Conservation (phyloP, 1,140 invertebrate genomes). For the Neotoxoptera formosana region DNA sequence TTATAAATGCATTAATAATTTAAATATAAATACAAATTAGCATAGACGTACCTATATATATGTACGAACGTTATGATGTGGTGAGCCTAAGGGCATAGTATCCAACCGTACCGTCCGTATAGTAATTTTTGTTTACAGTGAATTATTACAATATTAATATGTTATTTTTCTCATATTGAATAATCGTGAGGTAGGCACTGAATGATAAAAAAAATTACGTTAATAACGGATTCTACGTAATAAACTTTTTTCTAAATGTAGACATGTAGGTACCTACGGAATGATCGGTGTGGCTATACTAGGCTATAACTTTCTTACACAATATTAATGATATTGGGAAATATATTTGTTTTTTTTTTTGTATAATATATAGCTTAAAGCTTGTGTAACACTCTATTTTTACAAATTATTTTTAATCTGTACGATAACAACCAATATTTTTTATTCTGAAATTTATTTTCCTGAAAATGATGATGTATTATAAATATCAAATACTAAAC, state of each 20-base stretch:
- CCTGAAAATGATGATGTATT: background rate
- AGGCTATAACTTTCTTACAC: background rate
- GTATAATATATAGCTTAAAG: background rate
- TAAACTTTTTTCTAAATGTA: background rate
- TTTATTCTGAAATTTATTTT: background rate
- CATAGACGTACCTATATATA: background rate
- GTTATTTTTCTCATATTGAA: background rate
- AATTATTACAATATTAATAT: background rate
- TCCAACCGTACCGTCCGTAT: background rate
- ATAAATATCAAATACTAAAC: background rate
- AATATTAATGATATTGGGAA: background rate
- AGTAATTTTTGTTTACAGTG: background rate
- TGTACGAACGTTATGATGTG: background rate
- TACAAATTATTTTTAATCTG: background rate
- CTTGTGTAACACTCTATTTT: background rate
- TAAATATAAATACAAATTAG: conserved; percentile 8
- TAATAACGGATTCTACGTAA: background rate
- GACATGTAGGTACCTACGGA: background rate
- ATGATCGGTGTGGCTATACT: background rate
- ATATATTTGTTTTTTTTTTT: background rate
- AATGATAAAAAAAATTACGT: background rate
- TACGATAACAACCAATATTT: background rate
- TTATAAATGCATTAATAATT: background rate
- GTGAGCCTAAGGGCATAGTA: background rate
- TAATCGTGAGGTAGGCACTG: background rate